Evolutionary conservation across 2,113 vertebrate genomes (phyloP).

Genomic region (Arvicanthis niloticus): DNA sequence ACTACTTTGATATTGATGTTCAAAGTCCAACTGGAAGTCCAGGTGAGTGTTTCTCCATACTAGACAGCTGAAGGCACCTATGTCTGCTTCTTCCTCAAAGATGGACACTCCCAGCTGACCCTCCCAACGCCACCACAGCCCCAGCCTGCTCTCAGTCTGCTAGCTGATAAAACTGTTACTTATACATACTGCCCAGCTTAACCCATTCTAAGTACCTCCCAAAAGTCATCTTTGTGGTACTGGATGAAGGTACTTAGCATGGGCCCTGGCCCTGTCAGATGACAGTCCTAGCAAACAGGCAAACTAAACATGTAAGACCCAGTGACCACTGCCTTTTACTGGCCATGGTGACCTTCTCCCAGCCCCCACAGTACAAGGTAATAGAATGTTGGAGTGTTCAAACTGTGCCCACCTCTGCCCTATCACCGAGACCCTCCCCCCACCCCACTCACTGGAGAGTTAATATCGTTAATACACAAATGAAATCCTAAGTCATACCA

Average conservation of each 20-base stretch:
- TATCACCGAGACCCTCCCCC: background rate
- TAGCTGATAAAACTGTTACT: background rate
- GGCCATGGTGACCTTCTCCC: background rate
- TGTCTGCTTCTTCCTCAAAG: background rate
- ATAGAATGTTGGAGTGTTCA: background rate
- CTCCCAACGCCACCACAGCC: background rate
- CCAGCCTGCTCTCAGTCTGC: background rate
- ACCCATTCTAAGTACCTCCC: background rate
- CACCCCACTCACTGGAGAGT: background rate
- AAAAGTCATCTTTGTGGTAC: background rate
- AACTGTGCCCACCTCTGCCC: background rate
- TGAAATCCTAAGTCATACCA: background rate
- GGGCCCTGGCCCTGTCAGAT: background rate
- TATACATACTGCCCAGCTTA: background rate
- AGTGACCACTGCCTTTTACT: background rate
- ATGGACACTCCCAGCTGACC: background rate
- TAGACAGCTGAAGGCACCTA: background rate
- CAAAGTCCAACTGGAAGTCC: background rate
- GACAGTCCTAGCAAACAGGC: background rate
- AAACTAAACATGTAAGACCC: background rate
- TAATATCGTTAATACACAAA: constrained; percentile 17
- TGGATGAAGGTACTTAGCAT: background rate
- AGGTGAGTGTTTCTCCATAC: background rate
- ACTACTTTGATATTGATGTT: background rate
- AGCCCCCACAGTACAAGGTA: background rate